Conservation (phyloP, 2,113 vertebrate species). For the Litocranius walleri region DNA sequence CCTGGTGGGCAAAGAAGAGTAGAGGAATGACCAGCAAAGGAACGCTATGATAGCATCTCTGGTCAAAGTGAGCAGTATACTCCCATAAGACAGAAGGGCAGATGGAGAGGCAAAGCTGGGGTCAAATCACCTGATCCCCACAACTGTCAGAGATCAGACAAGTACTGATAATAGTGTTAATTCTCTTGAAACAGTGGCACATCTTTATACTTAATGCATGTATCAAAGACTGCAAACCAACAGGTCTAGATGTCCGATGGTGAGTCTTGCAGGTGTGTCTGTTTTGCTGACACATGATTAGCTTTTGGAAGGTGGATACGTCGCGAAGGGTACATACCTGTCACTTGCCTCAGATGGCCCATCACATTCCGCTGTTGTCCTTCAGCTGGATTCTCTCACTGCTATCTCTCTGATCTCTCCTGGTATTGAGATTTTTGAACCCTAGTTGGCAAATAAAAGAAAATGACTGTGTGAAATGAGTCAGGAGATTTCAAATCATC, state of each 20-base stretch:
- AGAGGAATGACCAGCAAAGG: background rate
- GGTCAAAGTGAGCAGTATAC: background rate
- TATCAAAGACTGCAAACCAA: background rate
- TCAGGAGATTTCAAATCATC: background rate
- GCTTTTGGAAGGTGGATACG: background rate
- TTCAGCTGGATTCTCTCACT: background rate
- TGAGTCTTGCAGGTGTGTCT: background rate
- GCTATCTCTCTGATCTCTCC: background rate
- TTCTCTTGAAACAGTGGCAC: background rate
- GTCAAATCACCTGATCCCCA: background rate
- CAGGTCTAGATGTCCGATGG: background rate
- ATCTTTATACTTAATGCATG: background rate
- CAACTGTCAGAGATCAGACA: background rate
- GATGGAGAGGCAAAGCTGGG: background rate
- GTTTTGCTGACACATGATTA: background rate
- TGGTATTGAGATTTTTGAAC: background rate
- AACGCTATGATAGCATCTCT: background rate
- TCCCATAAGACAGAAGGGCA: background rate
- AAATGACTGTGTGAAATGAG: background rate
- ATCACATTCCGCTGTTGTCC: background rate
- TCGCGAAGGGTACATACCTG: accelerated
- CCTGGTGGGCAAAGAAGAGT: background rate
- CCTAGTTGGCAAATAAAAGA: background rate
- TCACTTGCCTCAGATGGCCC: background rate
- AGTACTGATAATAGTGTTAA: background rate